Evolutionary conservation across 1,140 invertebrate genomes (phyloP).

Genomic region (Drosophila funebris): DNA sequence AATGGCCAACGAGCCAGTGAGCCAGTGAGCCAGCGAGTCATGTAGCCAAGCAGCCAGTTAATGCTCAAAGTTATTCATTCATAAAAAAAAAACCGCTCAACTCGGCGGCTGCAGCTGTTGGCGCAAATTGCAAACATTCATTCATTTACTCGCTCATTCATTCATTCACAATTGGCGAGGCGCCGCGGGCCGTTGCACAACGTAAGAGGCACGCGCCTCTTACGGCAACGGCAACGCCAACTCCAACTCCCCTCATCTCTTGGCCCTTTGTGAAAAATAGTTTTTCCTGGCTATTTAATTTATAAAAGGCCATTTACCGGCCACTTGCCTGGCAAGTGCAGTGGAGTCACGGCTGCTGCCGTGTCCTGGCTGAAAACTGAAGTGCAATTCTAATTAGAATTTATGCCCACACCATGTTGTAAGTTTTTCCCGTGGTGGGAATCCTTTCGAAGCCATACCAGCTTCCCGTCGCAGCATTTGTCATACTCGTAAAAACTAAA

Average conservation of each 20-base stretch:
- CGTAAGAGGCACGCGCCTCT: constrained; percentile 42
- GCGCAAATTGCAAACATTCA: constrained; percentile 75
- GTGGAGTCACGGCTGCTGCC: not conserved
- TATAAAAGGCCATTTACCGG: constrained; percentile 52
- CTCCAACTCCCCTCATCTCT: not conserved
- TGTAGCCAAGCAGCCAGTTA: constrained; percentile 18
- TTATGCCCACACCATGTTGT: constrained; percentile 57
- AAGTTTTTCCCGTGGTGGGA: constrained; percentile 29
- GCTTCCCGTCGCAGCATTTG: constrained; percentile 47
- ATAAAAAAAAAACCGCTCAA: constrained; percentile 53
- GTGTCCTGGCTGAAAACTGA: constrained; percentile 38
- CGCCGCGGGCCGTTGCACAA: constrained; percentile 53
- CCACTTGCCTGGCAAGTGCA: constrained; percentile 25
- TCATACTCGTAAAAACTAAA: constrained; percentile 74
- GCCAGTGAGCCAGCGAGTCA: constrained; percentile 1
- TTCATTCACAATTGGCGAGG: constrained; percentile 63
- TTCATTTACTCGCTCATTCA: constrained; percentile 64
- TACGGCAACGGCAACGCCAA: not conserved
- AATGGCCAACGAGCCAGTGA: constrained; percentile 39
- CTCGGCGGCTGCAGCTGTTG: constrained; percentile 43
- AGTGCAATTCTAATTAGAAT: constrained; percentile 65
- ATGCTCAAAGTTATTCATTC: constrained; percentile 70
- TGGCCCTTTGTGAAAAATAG: constrained; percentile 39
- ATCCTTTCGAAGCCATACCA: too few relatives aligned
- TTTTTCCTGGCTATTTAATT: constrained; percentile 57